These are phyloP conservation scores for Labeo calbasu DNA, from an alignment of 2,797 vertebrate species.

Conservation along the genomic window DNA sequence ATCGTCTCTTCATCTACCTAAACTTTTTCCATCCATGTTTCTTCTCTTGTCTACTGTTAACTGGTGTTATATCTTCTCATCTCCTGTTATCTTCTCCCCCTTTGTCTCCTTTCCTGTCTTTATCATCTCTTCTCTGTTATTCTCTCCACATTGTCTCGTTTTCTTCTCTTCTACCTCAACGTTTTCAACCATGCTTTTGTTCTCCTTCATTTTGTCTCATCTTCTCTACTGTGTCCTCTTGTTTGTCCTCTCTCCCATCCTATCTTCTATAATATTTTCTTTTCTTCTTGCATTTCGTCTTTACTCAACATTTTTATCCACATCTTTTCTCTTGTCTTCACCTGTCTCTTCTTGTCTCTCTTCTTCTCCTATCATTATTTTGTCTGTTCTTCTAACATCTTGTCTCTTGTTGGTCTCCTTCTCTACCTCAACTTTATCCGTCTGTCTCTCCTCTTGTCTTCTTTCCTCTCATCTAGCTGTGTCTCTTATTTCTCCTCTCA, in stretches of 20 bases:
- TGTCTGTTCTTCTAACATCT: not conserved
- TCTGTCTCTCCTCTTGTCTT: not conserved
- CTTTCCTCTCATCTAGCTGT: not conserved
- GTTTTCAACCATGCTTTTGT: not conserved
- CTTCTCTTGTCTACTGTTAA: conserved; percentile 66
- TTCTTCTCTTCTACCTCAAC: not conserved
- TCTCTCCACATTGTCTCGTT: conserved; percentile 60
- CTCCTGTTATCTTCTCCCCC: conserved; percentile 62
- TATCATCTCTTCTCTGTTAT: conserved; percentile 48
- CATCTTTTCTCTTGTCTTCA: not conserved
- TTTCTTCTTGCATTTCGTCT: not conserved
- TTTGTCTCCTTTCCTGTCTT: conserved; percentile 48
- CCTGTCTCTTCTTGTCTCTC: not conserved
- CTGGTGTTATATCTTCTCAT: not conserved
- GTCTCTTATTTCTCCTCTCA: not conserved
- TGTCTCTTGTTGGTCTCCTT: not conserved
- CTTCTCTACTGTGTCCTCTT: not conserved
- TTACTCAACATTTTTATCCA: not conserved
- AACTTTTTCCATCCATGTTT: conserved; percentile 62
- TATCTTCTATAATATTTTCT: not conserved
- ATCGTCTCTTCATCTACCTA: not conserved
- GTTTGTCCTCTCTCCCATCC: not conserved
- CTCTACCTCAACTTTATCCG: not conserved
- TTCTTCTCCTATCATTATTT: not conserved
- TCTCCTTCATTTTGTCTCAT: not conserved